Base-by-base conservation (phyloP, 2,888 invertebrate genomes). In the Lithophane ornitopus region DNA sequence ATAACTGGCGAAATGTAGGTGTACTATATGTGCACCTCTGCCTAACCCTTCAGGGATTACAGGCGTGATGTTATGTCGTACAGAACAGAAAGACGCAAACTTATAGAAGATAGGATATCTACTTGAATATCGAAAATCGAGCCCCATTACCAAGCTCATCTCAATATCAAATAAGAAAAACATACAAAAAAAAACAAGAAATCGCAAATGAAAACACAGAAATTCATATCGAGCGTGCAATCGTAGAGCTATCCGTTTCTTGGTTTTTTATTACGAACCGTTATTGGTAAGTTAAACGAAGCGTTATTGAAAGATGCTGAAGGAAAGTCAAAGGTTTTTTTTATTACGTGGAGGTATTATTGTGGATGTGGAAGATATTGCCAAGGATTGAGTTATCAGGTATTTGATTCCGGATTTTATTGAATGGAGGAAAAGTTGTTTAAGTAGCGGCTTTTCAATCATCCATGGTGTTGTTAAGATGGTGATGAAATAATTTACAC, bases 191-290 rank as follows among this genome's bases (percentile, higher is more conserved):
- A 66, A 59, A 7, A 11, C 14, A 54, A 16, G 56, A 22, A 46
- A 61, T 66, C 54, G 14, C 14, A 52, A 52, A 26, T 54, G 12
- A 34, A 1, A 54, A 52, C 61, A 52, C 66, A 19, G 19, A 63
- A 46, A 46, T 34, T 41, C 49, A 66, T 49, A 9, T 74, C n/a
- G 62, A 73, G 34, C 59, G 44, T 70, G 79, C 74, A 83, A 82
- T 58, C 22, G 26, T 49, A 63, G n/a, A 28, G 54, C 46, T 70
- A 82, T 78, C 67, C 19, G 46, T 59, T 54, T 58, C 70, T 41
- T 3, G 14, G 34, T 19, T 54, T 77, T 70, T 70, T 83, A 83
- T 81, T 83, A 54, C 62, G 11, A 71, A 1, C 7, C 4, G 46
- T 41, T 82, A 69, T 78, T 82, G 72, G 34, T 41, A 34, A 34